phyloP scores from a whole-genome alignment of 2,113 vertebrate species.

The Arenaria interpres region DNA sequence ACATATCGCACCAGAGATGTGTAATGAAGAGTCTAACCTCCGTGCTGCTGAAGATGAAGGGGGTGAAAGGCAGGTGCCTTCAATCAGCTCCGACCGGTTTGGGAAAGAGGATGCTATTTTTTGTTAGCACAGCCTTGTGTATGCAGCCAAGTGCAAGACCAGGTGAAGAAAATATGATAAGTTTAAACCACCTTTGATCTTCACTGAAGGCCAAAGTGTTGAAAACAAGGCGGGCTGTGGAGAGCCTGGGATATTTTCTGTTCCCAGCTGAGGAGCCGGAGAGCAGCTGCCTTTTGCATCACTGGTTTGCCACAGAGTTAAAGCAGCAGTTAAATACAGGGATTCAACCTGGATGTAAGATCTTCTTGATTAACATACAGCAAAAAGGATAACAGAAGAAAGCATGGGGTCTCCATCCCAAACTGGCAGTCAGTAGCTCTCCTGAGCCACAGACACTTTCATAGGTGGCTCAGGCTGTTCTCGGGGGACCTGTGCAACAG shows the following conservation, averaged over 20 bases:
- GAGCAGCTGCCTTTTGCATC: background rate
- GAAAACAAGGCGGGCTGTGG: background rate
- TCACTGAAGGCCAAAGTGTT: background rate
- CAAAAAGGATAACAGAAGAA: background rate
- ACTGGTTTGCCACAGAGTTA: background rate
- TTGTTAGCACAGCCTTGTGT: background rate
- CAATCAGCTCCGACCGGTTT: background rate
- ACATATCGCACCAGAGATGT: background rate
- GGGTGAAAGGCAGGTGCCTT: background rate
- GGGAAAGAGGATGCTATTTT: background rate
- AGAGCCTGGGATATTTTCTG: background rate
- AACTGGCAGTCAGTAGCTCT: background rate
- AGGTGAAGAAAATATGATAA: background rate
- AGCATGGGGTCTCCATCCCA: background rate
- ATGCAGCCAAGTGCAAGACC: background rate
- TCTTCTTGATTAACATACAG: background rate
- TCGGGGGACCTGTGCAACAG: rapidly evolving
- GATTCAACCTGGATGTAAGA: background rate
- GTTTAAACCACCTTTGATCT: background rate
- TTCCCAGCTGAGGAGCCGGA: background rate
- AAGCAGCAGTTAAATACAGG: background rate
- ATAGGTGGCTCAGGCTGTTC: background rate
- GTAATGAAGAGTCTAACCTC: background rate
- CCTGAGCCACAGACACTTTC: background rate
- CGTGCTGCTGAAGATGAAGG: background rate